Evolutionary conservation across 2,797 vertebrate genomes (phyloP).

Genomic region (Bradypus variegatus): DNA sequence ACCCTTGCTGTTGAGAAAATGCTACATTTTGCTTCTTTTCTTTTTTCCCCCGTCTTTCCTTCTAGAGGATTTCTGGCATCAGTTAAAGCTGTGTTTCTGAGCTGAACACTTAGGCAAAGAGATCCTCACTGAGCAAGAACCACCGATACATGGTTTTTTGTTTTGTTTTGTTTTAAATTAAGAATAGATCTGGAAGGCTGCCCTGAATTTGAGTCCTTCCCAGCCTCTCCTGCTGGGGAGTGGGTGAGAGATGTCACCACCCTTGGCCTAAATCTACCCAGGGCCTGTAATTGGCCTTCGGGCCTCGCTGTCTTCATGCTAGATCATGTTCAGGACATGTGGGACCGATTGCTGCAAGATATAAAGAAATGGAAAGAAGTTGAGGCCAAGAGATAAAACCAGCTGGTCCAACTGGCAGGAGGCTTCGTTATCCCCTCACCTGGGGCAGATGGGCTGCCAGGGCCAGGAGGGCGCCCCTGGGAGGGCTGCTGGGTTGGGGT

Average conservation of each 20-base stretch:
- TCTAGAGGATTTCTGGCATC: background rate
- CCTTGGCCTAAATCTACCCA: background rate
- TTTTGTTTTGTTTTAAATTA: background rate
- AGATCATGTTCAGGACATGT: background rate
- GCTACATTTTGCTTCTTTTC: background rate
- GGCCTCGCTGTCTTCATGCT: background rate
- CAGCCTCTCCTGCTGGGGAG: background rate
- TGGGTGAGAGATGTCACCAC: background rate
- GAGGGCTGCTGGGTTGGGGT: background rate
- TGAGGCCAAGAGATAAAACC: background rate
- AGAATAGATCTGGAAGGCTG: background rate
- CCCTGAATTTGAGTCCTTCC: background rate
- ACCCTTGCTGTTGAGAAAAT: background rate
- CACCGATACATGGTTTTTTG: rapidly evolving
- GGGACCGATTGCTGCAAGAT: background rate
- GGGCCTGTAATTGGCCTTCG: background rate
- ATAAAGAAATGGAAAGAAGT: background rate
- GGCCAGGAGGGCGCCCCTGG: background rate
- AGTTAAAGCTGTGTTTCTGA: background rate
- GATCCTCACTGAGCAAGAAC: background rate
- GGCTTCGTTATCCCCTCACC: rapidly evolving
- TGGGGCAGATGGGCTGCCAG: rapidly evolving
- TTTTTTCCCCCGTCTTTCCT: rapidly evolving
- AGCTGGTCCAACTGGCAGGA: background rate
- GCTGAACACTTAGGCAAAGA: background rate